These are phyloP conservation scores for Emys orbicularis DNA, from an alignment of 2,797 vertebrate genomes.

Conservation along the genomic window DNA sequence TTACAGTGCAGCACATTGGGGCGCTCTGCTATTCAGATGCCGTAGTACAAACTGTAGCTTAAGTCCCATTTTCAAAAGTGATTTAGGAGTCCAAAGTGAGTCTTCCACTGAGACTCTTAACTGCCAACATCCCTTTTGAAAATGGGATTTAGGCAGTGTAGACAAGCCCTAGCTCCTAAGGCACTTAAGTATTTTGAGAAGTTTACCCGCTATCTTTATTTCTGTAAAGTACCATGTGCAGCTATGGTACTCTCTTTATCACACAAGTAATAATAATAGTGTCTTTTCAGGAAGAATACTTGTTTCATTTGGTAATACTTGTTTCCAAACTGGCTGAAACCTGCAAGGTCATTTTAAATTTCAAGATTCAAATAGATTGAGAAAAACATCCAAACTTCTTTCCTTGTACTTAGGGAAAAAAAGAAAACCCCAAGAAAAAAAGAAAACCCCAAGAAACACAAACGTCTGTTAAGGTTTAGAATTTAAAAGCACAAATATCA, in stretches of 20 bases:
- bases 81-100: too few species aligned
- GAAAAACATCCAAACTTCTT: neutral
- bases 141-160: neutral
- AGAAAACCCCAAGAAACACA: neutral
- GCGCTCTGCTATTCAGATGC: neutral
- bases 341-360: neutral
- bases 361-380: neutral
- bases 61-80: too few species aligned
- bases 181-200: neutral
- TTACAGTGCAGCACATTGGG: neutral
- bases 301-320: slow-evolving; percentile 15
- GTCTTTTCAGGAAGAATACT: neutral
- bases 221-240: neutral
- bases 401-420: neutral
- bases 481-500: neutral
- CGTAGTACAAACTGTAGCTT: neutral
- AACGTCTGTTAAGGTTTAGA: neutral
- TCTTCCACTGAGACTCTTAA: too few species aligned
- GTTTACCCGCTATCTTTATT: neutral
- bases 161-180: neutral
- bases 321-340: neutral
- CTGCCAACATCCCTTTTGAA: too few species aligned
- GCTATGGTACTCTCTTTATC: neutral
- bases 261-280: neutral
- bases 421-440: neutral